Evolutionary conservation across 2,797 vertebrate species (phyloP), one percentile per base, ranked within the genome.

Genomic region (Acomys russatus): DNA sequence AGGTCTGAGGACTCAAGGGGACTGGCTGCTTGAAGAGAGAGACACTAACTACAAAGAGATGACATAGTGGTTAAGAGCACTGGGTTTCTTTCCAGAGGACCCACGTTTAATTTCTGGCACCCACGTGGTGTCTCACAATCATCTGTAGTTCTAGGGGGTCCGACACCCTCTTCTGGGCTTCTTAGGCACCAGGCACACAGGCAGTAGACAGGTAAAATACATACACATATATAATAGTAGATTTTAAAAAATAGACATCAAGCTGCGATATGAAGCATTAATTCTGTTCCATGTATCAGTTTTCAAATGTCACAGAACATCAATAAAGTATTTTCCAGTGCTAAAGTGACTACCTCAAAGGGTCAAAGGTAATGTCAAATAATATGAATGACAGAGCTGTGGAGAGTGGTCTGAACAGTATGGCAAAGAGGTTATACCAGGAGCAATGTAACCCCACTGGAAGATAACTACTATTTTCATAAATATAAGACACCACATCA

Each of bases 301-400:
- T 95, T 88, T 92, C 87, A 95, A 92, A 96, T 92, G 76, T 90
- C 35, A 90, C 1, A 79, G 64, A 51, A 92, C 11, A 68, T 15
- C 59, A 95, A 93, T 38, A 88, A 91, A 89, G 79, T 68, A 86
- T 66, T 95, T 96, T 85, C 73, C 49, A 89, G 14, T 70, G 80
- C 22, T 33, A 66, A 91, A 92, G 33, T 23, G 35, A 44, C 51
- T 76, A 63, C 18, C 33, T 90, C 59, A 84, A 87, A 94, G 56
- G 15, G 88, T 91, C 73, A 92, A 94, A 87, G 79, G 70, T 63
- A 73, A 64, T 35, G 54, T 30, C 8, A 63, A 63, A 90, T 73
- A 71, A 84, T 78, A 35, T 90, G 33, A 74, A 73, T 17, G 76
- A 71, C 18, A 76, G 80, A 88, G 44, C 25, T 77, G 25, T 49